A percentile compares a stretch with the other conserved stretches of the same genome.
Evolutionary conservation across 1,140 invertebrate genomes (phyloP).

Genomic region (Nasonia longicornis): DNA sequence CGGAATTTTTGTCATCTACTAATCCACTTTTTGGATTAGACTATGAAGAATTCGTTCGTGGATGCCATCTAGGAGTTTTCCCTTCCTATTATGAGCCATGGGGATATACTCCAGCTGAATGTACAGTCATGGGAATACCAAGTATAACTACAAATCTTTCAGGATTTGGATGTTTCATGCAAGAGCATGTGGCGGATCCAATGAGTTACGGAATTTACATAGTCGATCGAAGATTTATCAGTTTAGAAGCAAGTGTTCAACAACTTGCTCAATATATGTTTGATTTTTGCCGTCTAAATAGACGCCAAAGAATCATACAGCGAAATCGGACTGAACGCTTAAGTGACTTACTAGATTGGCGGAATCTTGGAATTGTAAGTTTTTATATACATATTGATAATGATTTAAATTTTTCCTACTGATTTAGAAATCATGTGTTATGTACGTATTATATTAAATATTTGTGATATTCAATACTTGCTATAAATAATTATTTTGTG

Average conservation of each 20-base stretch:
- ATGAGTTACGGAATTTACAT: slow-evolving; percentile 99
- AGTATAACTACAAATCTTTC: slow-evolving; percentile 98
- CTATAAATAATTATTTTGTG: too few relatives aligned
- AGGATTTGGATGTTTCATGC: slow-evolving; percentile 99
- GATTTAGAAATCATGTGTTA: too few relatives aligned
- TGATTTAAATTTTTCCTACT: neutral
- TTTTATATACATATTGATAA: slow-evolving; percentile 19
- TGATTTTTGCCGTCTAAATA: slow-evolving; percentile 91
- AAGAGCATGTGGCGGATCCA: slow-evolving; percentile 97
- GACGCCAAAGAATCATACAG: slow-evolving; percentile 97
- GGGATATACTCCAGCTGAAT: slow-evolving; percentile 99
- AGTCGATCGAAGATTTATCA: slow-evolving; percentile 92
- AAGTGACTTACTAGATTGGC: slow-evolving; percentile 98
- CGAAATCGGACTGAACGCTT: slow-evolving; percentile 97
- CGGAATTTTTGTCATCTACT: slow-evolving; percentile 97
- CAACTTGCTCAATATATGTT: slow-evolving; percentile 95
- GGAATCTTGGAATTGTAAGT: slow-evolving; percentile 93
- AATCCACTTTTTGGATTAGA: slow-evolving; percentile 98
- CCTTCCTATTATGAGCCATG: slow-evolving; percentile 99
- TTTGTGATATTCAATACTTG: too few relatives aligned
- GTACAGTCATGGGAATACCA: slow-evolving; percentile 99
- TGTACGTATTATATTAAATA: too few relatives aligned
- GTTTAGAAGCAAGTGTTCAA: slow-evolving; percentile 90
- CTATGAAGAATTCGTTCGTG: slow-evolving; percentile 99
- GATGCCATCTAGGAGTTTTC: slow-evolving; percentile 98